Evolutionary conservation across 53 echinoderm and acorn worm species (phyloP).

Genomic region (Zoroaster sp.): DNA sequence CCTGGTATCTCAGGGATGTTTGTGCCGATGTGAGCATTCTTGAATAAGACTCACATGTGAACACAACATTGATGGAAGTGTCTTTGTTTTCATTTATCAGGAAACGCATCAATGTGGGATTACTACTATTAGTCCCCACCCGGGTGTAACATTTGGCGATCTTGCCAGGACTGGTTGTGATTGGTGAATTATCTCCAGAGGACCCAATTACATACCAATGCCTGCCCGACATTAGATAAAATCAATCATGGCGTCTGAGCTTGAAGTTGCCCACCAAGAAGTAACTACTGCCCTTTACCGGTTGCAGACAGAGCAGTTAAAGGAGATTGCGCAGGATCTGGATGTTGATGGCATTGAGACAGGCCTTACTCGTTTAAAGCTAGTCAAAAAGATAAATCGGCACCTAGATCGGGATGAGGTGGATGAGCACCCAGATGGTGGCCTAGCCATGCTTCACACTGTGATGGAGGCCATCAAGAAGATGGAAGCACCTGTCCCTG

Average conservation of each 20-base stretch:
- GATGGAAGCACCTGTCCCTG: not conserved
- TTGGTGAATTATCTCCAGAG: too few relatives aligned
- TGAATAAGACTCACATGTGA: too few relatives aligned
- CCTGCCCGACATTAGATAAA: not conserved
- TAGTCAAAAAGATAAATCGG: too few relatives aligned
- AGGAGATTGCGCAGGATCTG: not conserved
- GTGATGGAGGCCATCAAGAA: not conserved
- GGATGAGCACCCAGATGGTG: not conserved
- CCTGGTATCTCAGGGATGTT: too few relatives aligned
- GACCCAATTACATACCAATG: too few relatives aligned
- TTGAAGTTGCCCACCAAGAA: not conserved
- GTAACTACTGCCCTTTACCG: not conserved
- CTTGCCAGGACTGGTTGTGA: too few relatives aligned
- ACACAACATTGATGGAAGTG: too few relatives aligned
- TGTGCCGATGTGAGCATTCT: too few relatives aligned
- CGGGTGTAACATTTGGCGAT: too few relatives aligned
- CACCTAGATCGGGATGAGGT: not conserved
- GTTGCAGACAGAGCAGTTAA: not conserved
- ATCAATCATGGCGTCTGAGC: not conserved
- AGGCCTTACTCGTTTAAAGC: not conserved
- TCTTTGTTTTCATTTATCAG: too few relatives aligned
- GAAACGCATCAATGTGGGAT: too few relatives aligned
- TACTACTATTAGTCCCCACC: too few relatives aligned
- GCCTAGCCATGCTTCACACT: not conserved
- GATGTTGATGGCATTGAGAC: not conserved